These are phyloP conservation scores for Euplagia quadripunctaria DNA, from an alignment of 2,888 invertebrate species.

Conservation along the genomic window DNA sequence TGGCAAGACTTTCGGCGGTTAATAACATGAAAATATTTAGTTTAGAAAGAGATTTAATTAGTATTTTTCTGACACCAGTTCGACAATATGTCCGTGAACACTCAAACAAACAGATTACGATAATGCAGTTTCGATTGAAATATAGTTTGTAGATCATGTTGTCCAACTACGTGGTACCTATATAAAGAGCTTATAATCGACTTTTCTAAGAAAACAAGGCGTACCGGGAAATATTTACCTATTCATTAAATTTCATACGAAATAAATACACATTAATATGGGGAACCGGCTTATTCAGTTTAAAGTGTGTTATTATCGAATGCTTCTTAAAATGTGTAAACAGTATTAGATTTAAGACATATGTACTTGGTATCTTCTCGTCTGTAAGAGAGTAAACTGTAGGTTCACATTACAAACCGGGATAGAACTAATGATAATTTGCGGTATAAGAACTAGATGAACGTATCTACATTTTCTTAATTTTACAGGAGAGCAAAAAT, in stretches of 20 bases:
- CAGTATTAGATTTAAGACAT: neutral
- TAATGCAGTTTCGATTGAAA: neutral
- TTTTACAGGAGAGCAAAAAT: too few species aligned
- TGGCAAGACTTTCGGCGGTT: neutral
- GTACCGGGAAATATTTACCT: slow-evolving; percentile 51
- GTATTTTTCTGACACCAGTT: too few species aligned
- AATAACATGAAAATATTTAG: too few species aligned
- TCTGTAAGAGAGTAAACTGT: neutral
- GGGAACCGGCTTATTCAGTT: neutral
- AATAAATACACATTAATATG: neutral
- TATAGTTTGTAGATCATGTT: neutral
- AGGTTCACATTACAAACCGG: neutral
- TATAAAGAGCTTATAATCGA: slow-evolving; percentile 42
- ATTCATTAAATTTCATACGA: slow-evolving; percentile 34
- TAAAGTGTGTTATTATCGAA: neutral
- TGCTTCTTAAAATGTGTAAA: neutral
- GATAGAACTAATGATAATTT: too few species aligned
- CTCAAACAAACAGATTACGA: neutral
- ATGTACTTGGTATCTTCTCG: neutral
- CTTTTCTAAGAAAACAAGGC: slow-evolving; percentile 56
- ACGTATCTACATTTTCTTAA: too few species aligned
- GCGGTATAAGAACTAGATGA: too few species aligned
- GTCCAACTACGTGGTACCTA: neutral
- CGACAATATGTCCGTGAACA: neutral
- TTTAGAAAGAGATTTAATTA: too few species aligned